These are phyloP conservation scores for Rhagophthalmus giganteus DNA, from an alignment of 2,888 invertebrate genomes.

Conservation along the genomic window DNA sequence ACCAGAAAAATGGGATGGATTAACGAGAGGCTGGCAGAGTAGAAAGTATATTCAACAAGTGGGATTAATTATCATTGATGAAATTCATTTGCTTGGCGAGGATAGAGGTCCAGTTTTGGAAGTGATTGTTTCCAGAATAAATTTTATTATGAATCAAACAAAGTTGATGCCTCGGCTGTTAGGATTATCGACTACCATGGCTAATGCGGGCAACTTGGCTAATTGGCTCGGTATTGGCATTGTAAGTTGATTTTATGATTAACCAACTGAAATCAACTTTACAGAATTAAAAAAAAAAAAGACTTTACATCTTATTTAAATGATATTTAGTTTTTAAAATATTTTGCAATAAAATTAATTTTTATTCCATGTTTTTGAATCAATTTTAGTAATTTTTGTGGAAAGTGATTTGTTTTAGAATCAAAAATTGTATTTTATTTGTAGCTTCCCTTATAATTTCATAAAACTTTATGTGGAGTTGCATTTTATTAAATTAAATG, in stretches of 20 bases:
- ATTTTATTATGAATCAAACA: slow-evolving; percentile 92
- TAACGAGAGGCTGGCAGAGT: slow-evolving; percentile 97
- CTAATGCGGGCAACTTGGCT: slow-evolving; percentile 95
- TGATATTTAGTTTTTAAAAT: too few species aligned
- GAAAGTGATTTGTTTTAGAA: too few species aligned
- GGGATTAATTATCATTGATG: slow-evolving; percentile 92
- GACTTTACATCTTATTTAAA: too few species aligned
- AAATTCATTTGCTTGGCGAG: slow-evolving; percentile 95
- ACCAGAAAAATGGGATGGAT: slow-evolving; percentile 99
- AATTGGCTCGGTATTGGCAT: slow-evolving; percentile 91
- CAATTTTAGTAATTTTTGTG: too few species aligned
- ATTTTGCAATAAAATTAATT: too few species aligned
- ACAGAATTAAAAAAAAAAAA: too few species aligned
- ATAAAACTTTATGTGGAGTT: too few species aligned
- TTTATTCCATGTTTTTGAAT: too few species aligned
- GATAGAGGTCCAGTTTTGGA: slow-evolving; percentile 90
- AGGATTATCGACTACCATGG: slow-evolving; percentile 95
- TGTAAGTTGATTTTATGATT: slow-evolving; percentile 34
- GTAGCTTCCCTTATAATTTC: too few species aligned
- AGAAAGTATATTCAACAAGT: slow-evolving; percentile 92
- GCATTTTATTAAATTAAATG: too few species aligned
- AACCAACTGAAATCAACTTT: too few species aligned
- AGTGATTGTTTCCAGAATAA: slow-evolving; percentile 96
- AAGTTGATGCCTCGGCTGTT: slow-evolving; percentile 82
- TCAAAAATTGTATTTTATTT: too few species aligned